Evolutionary conservation across 2,797 vertebrate species (phyloP), one percentile per base, ranked within the genome.

Genomic region (Margarornis squamiger): DNA sequence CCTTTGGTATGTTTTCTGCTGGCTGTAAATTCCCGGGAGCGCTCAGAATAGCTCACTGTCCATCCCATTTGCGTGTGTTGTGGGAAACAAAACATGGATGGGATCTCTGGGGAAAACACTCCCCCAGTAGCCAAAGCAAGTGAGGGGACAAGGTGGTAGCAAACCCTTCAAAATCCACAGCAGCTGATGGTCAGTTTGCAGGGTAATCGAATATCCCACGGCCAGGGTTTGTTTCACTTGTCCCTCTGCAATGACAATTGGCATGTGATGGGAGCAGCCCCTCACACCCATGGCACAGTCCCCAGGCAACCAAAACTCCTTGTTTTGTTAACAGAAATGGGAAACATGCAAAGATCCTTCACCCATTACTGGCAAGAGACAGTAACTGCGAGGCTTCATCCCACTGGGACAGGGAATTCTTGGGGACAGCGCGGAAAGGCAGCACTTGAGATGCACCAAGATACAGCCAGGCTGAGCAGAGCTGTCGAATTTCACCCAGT

Each of bases 281-380:
- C 52, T 49, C 11, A 10, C 5, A 12, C 21, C 38, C 43, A 22
- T 0, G 16, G n/a, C 14, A 0, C 0, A 0, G 14, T 21, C 21
- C 85, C 23, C 10, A 39, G 54, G 59, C 36, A 75, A 32, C 3
- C n/a, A 66, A 52, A 15, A 11, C 2, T 1, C 2, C 13, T 36
- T 13, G 4, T 22, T 77, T 49, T 57, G 23, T 58, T 41, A 55
- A 39, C 23, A 78, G 46, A 32, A 78, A 27, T 11, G 38, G 1
- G 5, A 73, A 73, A 57, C 20, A 46, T 61, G 46, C 68, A 26
- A 9, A 62, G 7, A 10, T 51, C 26, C 38, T 90, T 76, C 20
- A 38, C 12, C 18, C 38, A 3, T 30, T 49, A 27, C 7, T 36
- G 14, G 34, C 36, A 74, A 61, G 9, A 52, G 39, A 45, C n/a